Evolutionary conservation across 2,888 invertebrate genomes (phyloP), one percentile per base, ranked within the genome.

Genomic region (Allolobophora icterica): DNA sequence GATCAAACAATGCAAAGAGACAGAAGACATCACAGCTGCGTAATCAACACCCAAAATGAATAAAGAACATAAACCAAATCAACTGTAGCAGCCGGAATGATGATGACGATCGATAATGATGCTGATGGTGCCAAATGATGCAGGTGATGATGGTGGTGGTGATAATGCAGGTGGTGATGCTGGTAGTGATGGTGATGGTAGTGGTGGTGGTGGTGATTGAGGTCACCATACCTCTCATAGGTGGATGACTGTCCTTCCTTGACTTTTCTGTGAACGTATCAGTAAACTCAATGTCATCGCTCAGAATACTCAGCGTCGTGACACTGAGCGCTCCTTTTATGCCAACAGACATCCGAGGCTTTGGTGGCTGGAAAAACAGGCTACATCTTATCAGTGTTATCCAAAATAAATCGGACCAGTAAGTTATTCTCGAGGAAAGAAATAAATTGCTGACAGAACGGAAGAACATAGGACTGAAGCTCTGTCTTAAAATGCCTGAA

Each of bases 231-330:
- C 71, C 71, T n/a, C 71, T 30, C 6, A 2, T 13, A 71, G 71
- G 71, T 3, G 3, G 71, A n/a, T n/a, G 71, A n/a, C 71, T n/a
- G n/a, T 71, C 71, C 8, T n/a, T n/a, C 30, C n/a, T 30, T 71
- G n/a, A 71, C 71, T 71, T 71, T 6, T 71, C 52, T 4, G 15
- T 4, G 15, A 21, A 15, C 2, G 24, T 6, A 52, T 52, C 87
- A 38, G 40, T 52, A 24, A 52, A 34, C 89, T 91, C 91, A 21
- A 83, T 89, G n/a, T 42, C 84, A 17, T 58, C 58, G 21, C 84
- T 87, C 33, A 90, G 34, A 33, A 90, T 71, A 42, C 89, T 90
- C n/a, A 91, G 71, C 30, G 91, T 90, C 19, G 90, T 84, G 42
- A 83, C 84, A 42, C 91, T 91, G 34, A 91, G 83, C 24, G 89